phyloP scores from a whole-genome alignment of 2,797 vertebrate genomes.

The Poeciliopsis gracilis region DNA sequence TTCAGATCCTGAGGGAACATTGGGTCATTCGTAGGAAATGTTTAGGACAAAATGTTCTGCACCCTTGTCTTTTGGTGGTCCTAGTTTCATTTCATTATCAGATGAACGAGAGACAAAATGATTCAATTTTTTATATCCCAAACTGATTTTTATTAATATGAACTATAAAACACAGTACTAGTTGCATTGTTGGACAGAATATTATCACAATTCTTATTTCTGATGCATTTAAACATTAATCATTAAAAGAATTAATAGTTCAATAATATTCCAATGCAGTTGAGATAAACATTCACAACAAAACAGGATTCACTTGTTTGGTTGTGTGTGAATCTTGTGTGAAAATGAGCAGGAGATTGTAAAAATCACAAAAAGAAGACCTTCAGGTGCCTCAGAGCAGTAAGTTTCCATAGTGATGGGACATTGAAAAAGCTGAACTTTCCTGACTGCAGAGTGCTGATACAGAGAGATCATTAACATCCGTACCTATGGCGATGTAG shows the following conservation, averaged over 20 bases:
- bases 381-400: no score
- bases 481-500: conserved; percentile 89
- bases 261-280: no score
- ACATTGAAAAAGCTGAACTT: no score
- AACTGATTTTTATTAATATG: background rate
- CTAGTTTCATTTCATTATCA: background rate
- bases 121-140: background rate
- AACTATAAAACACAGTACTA: background rate
- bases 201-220: background rate
- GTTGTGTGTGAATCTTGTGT: no score
- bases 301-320: no score
- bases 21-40: background rate
- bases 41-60: background rate
- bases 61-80: background rate
- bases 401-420: no score
- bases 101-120: background rate
- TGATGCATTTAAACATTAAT: background rate
- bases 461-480: background rate
- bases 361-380: no score
- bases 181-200: background rate
- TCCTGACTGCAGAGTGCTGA: no score
- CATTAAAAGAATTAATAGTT: no score
- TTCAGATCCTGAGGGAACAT: conserved; percentile 77
- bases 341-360: no score
- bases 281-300: no score